Evolutionary conservation across 2,113 vertebrate genomes (phyloP).

Genomic region (Callocephalon fimbriatum): DNA sequence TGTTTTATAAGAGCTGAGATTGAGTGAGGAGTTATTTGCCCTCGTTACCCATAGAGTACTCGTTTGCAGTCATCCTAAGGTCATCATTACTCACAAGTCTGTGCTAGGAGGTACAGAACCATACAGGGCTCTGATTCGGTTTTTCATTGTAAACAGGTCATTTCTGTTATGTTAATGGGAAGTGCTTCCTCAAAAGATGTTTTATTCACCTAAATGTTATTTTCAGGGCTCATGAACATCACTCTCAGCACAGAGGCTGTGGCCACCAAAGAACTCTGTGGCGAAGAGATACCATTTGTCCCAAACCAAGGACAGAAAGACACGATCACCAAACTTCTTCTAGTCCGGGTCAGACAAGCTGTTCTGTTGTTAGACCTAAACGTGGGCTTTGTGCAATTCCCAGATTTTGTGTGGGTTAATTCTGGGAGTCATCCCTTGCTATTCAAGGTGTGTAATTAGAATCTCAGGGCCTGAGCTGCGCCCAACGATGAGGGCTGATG

Average conservation of each 20-base stretch:
- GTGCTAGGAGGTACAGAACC: not conserved
- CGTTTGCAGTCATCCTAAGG: not conserved
- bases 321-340: slow-evolving; percentile 46
- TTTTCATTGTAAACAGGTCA: not conserved
- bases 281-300: not conserved
- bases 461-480: not conserved
- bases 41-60: not conserved
- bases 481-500: fast-evolving
- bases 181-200: not conserved
- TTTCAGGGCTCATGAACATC: slow-evolving; percentile 56
- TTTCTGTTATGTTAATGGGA: not conserved
- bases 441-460: not conserved
- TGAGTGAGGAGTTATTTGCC: not conserved
- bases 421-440: not conserved
- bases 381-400: not conserved
- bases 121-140: fast-evolving
- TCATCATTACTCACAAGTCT: not conserved
- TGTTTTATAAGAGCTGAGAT: not conserved
- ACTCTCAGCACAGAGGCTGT: slow-evolving; percentile 65
- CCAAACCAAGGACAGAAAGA: slow-evolving; percentile 64
- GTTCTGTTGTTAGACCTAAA: not conserved
- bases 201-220: not conserved
- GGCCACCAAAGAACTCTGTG: slow-evolving; percentile 54
- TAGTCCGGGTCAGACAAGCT: slow-evolving; percentile 67
- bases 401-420: not conserved